A percentile compares a stretch with the other conserved stretches of the same genome.
phyloP scores from a whole-genome alignment of 2,888 invertebrate genomes.

The Drosophila setosimentum region DNA sequence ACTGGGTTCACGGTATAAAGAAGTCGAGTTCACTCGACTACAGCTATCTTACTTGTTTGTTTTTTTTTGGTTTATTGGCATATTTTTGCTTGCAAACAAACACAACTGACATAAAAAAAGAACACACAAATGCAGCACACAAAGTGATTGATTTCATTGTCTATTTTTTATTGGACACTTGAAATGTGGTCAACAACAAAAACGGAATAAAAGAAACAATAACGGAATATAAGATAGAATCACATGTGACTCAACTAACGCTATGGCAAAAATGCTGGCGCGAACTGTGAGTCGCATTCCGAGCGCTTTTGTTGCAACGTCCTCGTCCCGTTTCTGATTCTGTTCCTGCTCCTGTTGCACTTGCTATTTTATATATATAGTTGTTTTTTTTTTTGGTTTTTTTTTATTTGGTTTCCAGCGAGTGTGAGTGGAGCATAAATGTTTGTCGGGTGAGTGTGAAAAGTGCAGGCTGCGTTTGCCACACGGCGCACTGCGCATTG shows the following conservation, averaged over 20 bases:
- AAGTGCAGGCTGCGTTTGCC: constrained; percentile 37
- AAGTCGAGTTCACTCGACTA: too few species aligned
- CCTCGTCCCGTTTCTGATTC: constrained; percentile 12
- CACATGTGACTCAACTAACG: constrained; percentile 8
- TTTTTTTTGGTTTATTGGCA: too few species aligned
- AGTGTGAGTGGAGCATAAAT: constrained; percentile 40
- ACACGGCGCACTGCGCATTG: constrained; percentile 50
- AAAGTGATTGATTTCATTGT: constrained; percentile 14
- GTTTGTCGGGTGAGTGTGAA: constrained; percentile 38
- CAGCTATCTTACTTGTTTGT: too few species aligned
- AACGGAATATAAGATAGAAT: too few species aligned
- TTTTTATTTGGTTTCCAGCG: constrained; percentile 1
- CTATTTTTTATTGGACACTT: constrained; percentile 33
- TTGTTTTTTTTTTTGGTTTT: not conserved
- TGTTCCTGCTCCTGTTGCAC: constrained; percentile 41
- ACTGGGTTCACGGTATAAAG: too few species aligned
- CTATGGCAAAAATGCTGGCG: constrained; percentile 30
- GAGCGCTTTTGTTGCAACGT: constrained; percentile 18
- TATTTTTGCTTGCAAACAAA: too few species aligned
- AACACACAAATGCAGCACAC: not conserved
- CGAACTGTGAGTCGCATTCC: constrained; percentile 30
- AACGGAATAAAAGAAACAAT: not conserved
- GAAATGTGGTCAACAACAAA: constrained; percentile 11
- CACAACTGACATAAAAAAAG: not conserved
- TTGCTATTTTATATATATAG: constrained; percentile 14